Conservation (phyloP, 1,140 invertebrate genomes). For the Elymnias hypermnestra region DNA sequence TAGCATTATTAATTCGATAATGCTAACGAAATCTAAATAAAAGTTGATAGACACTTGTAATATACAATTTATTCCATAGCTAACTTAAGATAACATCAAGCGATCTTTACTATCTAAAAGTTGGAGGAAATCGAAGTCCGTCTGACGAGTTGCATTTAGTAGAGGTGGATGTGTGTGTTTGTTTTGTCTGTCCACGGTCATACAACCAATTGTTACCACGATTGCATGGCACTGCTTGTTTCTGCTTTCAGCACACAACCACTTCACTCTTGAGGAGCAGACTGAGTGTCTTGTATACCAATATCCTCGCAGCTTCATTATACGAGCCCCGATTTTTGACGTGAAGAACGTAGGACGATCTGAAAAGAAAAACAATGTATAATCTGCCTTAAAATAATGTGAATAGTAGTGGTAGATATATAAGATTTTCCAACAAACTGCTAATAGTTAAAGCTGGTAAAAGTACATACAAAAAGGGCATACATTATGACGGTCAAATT, state of each 20-base stretch:
- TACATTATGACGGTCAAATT: too few relatives aligned
- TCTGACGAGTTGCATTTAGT: constrained; percentile 24
- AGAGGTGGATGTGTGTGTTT: constrained; percentile 58
- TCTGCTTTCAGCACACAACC: constrained; percentile 57
- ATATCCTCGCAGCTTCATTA: constrained; percentile 57
- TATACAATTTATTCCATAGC: constrained; percentile 24
- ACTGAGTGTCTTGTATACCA: constrained; percentile 59
- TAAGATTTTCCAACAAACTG: too few relatives aligned
- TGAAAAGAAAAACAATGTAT: constrained; percentile 29
- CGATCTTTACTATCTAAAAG: constrained; percentile 36
- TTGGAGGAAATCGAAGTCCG: constrained; percentile 31
- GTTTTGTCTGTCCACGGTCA: constrained; percentile 54
- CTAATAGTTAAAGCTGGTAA: too few relatives aligned
- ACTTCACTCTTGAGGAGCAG: constrained; percentile 56
- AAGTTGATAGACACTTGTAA: too few relatives aligned
- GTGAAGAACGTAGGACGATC: constrained; percentile 62
- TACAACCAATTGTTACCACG: constrained; percentile 59
- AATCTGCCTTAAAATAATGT: too few relatives aligned
- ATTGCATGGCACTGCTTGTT: constrained; percentile 53
- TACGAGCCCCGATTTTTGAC: constrained; percentile 50
- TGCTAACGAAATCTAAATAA: too few relatives aligned
- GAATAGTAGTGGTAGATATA: too few relatives aligned
- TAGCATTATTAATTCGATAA: too few relatives aligned
- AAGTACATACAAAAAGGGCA: too few relatives aligned
- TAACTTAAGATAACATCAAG: constrained; percentile 19